Evolutionary conservation across 2,888 invertebrate species (phyloP).

Genomic region (Oasisia sp.): DNA sequence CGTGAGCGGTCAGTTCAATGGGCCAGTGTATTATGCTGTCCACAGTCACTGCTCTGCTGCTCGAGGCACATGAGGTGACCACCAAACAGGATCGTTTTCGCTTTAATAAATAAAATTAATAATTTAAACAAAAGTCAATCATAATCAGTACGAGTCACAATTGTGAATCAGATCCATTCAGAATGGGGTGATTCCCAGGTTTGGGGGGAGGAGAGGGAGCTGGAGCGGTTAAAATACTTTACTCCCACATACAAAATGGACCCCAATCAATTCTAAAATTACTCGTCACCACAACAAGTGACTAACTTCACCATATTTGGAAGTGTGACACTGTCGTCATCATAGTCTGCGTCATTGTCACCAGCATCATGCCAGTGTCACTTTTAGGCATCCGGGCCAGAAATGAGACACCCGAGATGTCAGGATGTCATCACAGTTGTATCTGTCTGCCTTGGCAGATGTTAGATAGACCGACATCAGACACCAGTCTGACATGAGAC

Average conservation of each 20-base stretch:
- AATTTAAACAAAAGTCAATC: neutral
- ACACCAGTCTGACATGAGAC: neutral
- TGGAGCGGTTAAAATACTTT: neutral
- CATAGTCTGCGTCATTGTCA: neutral
- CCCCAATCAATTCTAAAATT: neutral
- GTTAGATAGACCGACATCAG: neutral
- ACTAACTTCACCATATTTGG: too few relatives aligned
- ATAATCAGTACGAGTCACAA: neutral
- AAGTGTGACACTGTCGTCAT: neutral
- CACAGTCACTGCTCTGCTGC: neutral
- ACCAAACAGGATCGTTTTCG: neutral
- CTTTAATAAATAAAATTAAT: neutral
- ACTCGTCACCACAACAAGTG: neutral
- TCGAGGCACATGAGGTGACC: neutral
- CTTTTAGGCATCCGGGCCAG: neutral
- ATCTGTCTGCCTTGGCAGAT: neutral
- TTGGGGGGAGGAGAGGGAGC: neutral
- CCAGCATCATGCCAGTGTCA: neutral
- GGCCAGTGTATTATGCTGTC: neutral
- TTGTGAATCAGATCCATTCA: neutral
- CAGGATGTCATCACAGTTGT: neutral
- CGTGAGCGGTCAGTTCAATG: neutral
- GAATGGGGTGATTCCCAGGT: too few relatives aligned
- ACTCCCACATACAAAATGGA: neutral
- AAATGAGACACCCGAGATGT: neutral